Conservation (phyloP, 2,888 invertebrate species). For the Steromphala cineraria region DNA sequence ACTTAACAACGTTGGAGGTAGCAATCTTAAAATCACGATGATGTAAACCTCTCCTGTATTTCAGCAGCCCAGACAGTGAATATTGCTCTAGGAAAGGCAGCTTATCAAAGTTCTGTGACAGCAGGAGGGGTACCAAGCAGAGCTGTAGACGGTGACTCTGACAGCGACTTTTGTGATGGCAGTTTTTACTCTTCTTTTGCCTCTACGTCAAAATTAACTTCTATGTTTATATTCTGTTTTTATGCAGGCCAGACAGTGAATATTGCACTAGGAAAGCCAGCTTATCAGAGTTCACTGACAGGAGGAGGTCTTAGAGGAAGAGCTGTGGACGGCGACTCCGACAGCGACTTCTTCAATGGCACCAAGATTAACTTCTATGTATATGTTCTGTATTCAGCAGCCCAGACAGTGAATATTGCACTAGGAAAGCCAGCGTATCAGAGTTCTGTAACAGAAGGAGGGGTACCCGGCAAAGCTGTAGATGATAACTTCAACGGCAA, state of each 20-base stretch:
- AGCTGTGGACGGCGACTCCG: slow-evolving; percentile 1
- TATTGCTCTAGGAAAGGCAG: background rate
- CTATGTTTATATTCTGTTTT: too few species aligned
- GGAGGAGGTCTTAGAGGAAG: background rate
- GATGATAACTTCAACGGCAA: background rate
- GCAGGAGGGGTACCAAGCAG: background rate
- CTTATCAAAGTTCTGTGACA: background rate
- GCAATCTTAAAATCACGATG: too few species aligned
- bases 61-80: background rate
- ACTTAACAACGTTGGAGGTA: too few species aligned
- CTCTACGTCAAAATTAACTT: too few species aligned
- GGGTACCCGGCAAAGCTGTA: background rate
- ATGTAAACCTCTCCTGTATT: too few species aligned
- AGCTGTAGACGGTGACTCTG: background rate
- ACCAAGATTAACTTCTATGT: too few species aligned
- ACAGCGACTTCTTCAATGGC: background rate
- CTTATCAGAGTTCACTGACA: background rate
- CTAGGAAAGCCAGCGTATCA: background rate
- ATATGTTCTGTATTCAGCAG: too few species aligned
- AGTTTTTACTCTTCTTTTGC: too few species aligned
- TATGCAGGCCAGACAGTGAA: background rate
- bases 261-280: background rate
- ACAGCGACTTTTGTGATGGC: background rate
- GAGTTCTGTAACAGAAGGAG: background rate
- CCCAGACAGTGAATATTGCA: background rate